phyloP scores from a whole-genome alignment of 2,797 vertebrate genomes.

The Taeniopygia guttata region DNA sequence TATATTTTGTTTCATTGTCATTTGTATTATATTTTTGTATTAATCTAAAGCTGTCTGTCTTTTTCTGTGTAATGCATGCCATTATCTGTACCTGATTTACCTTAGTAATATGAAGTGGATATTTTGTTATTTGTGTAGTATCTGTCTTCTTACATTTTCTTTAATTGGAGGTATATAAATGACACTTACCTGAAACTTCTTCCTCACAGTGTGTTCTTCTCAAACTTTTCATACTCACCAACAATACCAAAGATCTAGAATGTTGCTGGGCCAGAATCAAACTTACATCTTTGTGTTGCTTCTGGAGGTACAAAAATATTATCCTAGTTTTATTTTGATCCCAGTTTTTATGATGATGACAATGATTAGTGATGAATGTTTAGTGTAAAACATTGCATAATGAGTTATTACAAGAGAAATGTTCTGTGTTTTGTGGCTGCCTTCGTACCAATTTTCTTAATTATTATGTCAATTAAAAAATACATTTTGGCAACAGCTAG shows the following conservation, averaged over 20 bases:
- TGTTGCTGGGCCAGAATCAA: not conserved
- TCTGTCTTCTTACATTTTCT: not conserved
- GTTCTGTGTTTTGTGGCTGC: not conserved
- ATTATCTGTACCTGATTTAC: not conserved
- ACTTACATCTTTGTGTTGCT: not conserved
- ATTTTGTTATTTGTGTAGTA: not conserved
- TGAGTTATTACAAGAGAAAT: not conserved
- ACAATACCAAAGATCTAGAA: not conserved
- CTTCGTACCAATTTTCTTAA: conserved; percentile 19
- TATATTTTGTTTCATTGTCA: not conserved
- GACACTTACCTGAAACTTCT: not conserved
- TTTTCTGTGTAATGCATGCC: not conserved
- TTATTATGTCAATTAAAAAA: not conserved
- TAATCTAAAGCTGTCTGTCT: not conserved
- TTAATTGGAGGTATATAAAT: not conserved
- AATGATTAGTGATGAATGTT: not conserved
- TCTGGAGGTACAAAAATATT: not conserved
- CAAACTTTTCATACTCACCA: not conserved
- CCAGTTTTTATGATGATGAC: not conserved
- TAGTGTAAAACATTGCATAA: not conserved
- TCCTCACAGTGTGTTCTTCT: not conserved
- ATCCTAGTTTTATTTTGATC: not conserved
- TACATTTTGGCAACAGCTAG: not conserved
- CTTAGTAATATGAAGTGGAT: not conserved
- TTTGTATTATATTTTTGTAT: not conserved